Evolutionary conservation across 2,797 vertebrate genomes (phyloP), one percentile per base, ranked within the genome.

Genomic region (Somateria mollissima): DNA sequence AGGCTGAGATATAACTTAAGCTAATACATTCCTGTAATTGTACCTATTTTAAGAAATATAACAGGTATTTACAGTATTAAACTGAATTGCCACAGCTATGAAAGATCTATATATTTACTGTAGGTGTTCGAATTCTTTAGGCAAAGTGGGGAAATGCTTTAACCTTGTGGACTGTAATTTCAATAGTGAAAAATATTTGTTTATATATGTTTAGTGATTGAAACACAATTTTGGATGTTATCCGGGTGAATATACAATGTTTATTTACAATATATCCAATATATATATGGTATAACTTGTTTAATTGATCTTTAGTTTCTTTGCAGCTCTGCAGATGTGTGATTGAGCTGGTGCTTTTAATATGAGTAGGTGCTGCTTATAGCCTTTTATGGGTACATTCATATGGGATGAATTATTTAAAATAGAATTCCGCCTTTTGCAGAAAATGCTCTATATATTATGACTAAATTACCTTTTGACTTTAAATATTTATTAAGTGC

Each of bases 351-450:
- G 13, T 61, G 21, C 57, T 43, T 81, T 84, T 58, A 14, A n/a
- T 47, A 22, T 3, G 43, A 70, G 13, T 49, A 0, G 3, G 13
- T 78, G 61, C 71, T 88, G 49, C 8, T 8, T 77, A 25, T n/a
- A 36, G 54, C 32, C 14, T 89, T 78, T 79, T 83, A 69, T 15
- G 43, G 36, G 39, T 61, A 24, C 16, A 10, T 75, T 89, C 89
- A 34, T 36, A 17, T 45, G 32, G 24, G 70, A 75, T 78, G 2
- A 94, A 69, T 92, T 90, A 91, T 90, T 95, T 84, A 72, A 91
- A 73, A 22, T 41, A 78, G 47, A 87, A 89, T 62, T 87, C 62
- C 83, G 25, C 34, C 47, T 91, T 76, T 84, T 92, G 53, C 47
- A 82, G 61, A 71, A 81, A 82, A 82, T 14, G 1, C 24, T 54